phyloP scores from a whole-genome alignment of 2,888 invertebrate genomes.

The Torymus tubicola region DNA sequence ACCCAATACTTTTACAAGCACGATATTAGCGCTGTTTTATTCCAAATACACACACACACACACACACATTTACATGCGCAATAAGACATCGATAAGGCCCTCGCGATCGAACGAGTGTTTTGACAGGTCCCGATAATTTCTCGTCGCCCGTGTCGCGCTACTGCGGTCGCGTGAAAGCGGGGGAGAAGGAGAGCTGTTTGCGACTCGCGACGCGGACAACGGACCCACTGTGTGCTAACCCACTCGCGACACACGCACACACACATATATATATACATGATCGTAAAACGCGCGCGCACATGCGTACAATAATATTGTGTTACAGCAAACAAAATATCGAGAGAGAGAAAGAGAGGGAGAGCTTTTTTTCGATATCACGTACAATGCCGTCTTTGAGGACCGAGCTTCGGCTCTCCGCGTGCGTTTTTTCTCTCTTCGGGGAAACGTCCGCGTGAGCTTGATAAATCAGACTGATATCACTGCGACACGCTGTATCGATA shows the following conservation, averaged over 20 bases:
- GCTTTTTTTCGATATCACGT: slow-evolving; percentile 4
- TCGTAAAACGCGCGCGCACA: too few species aligned
- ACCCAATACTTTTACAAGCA: too few species aligned
- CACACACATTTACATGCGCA: too few species aligned
- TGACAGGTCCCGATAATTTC: slow-evolving; percentile 67
- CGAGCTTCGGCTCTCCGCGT: slow-evolving; percentile 20
- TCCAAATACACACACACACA: too few species aligned
- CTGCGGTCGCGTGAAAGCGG: slow-evolving; percentile 44
- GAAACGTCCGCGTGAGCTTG: slow-evolving; percentile 1
- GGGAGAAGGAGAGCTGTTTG: background rate
- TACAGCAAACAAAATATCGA: slow-evolving; percentile 45
- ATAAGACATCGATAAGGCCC: slow-evolving; percentile 61
- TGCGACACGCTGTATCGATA: background rate
- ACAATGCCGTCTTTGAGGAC: background rate
- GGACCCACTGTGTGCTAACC: slow-evolving; percentile 37
- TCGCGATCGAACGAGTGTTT: slow-evolving; percentile 60
- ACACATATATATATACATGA: too few species aligned
- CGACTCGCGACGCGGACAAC: slow-evolving; percentile 53
- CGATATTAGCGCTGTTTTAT: too few species aligned
- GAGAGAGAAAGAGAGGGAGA: too few species aligned
- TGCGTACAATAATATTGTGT: slow-evolving; percentile 36
- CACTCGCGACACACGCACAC: background rate
- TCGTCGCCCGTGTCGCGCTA: slow-evolving; percentile 61
- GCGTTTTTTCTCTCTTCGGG: background rate
- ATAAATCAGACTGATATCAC: slow-evolving; percentile 22